phyloP scores from a whole-genome alignment of 2,113 vertebrate genomes.

The Cinclus cinclus region DNA sequence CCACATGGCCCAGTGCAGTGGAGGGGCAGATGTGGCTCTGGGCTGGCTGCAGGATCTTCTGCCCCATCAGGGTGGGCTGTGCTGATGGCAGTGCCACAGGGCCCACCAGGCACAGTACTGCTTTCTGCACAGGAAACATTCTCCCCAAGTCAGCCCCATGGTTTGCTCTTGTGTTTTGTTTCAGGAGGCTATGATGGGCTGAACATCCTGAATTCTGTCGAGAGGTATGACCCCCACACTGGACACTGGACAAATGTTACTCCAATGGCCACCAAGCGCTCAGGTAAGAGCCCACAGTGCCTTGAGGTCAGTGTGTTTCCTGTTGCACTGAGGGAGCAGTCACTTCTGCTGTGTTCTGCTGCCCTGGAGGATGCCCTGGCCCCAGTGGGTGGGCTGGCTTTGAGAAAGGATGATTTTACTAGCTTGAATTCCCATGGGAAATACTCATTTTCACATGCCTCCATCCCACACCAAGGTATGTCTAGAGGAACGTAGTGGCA shows the following conservation, averaged over 20 bases:
- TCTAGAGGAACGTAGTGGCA: not conserved
- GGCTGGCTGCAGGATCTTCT: not conserved
- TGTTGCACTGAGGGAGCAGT: not conserved
- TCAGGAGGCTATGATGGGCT: conserved; percentile 95
- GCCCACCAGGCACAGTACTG: not conserved
- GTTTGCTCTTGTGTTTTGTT: conserved; percentile 13
- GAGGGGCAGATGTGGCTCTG: not conserved
- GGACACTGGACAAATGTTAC: conserved; percentile 98
- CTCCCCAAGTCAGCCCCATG: not conserved
- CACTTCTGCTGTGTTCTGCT: not conserved
- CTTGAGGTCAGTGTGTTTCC: not conserved
- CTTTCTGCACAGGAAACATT: not conserved
- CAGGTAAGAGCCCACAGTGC: conserved; percentile 73
- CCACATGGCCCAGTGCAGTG: accelerated
- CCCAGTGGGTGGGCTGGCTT: not conserved
- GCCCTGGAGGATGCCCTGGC: not conserved
- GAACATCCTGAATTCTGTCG: conserved; percentile 97
- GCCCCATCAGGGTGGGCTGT: not conserved
- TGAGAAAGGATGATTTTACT: not conserved
- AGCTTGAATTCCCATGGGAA: not conserved
- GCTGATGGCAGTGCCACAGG: accelerated
- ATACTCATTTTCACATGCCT: not conserved
- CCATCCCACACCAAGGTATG: not conserved
- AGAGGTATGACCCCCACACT: conserved; percentile 96
- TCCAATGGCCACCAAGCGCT: conserved; percentile 97